phyloP scores from a whole-genome alignment of 2,797 vertebrate genomes.

The Myotis myotis region DNA sequence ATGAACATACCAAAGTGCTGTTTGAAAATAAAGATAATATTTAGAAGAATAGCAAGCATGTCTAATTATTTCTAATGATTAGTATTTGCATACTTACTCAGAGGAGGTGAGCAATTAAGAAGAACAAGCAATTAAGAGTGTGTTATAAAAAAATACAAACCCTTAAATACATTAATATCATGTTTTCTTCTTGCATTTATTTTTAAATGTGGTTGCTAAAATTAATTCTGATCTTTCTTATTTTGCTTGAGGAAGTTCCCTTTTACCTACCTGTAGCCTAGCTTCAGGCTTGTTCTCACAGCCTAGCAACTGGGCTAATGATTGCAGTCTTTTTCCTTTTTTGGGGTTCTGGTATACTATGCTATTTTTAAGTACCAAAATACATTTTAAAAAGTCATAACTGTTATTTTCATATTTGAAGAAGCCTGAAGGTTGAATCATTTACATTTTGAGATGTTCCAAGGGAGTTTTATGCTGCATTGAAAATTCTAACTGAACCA shows the following conservation, averaged over 20 bases:
- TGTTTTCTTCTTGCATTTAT: neutral
- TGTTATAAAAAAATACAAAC: neutral
- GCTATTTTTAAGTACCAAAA: slow-evolving; percentile 69
- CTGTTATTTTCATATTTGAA: slow-evolving; percentile 57
- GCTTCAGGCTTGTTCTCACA: slow-evolving; percentile 23
- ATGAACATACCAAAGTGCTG: neutral
- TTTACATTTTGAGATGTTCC: slow-evolving; percentile 29
- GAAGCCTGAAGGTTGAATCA: slow-evolving; percentile 59
- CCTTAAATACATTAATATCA: neutral
- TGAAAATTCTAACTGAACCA: slow-evolving; percentile 41
- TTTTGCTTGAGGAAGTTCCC: neutral
- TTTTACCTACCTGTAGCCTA: neutral
- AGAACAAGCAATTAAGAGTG: neutral
- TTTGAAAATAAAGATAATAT: neutral
- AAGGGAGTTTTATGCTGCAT: neutral
- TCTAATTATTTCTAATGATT: slow-evolving; percentile 7
- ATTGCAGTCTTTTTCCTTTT: slow-evolving; percentile 17
- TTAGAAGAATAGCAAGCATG: neutral
- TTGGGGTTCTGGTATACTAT: slow-evolving; percentile 36
- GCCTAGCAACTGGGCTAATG: slow-evolving; percentile 71
- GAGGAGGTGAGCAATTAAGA: neutral
- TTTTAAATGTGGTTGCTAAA: slow-evolving; percentile 5
- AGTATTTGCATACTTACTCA: neutral
- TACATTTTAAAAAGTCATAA: slow-evolving; percentile 41
- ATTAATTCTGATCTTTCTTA: neutral